Evolutionary conservation across 2,113 vertebrate genomes (phyloP).

Genomic region (Cercocebus atys): DNA sequence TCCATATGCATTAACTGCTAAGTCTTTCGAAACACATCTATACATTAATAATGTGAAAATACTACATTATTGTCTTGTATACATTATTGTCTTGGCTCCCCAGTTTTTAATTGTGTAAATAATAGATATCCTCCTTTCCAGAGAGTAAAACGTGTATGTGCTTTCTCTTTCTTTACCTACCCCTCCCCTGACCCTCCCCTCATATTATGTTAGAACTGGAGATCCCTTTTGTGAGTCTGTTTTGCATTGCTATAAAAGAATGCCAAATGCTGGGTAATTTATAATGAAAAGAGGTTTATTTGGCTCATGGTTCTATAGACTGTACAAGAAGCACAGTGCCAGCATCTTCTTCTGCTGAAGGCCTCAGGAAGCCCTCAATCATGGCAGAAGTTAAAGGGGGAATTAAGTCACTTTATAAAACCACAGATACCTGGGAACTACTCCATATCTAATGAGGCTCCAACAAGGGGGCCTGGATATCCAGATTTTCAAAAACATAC

Average conservation of each 20-base stretch:
- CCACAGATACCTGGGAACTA: background rate
- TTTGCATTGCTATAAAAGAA: no score
- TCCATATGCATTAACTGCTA: background rate
- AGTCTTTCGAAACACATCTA: background rate
- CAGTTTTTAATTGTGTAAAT: background rate
- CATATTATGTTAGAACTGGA: background rate
- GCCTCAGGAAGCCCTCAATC: no score
- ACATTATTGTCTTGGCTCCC: background rate
- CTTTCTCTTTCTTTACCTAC: background rate
- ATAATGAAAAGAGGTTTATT: no score
- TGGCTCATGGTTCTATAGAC: no score
- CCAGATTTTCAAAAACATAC: background rate
- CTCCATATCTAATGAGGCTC: background rate
- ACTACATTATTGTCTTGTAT: background rate
- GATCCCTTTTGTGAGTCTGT: background rate
- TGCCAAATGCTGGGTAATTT: no score
- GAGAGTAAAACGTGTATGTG: background rate
- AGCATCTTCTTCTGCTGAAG: no score
- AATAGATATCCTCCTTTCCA: background rate
- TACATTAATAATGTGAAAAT: background rate
- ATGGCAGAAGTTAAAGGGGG: no score
- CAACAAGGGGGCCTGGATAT: background rate
- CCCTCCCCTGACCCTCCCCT: background rate
- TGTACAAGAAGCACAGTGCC: no score
- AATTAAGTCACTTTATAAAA: conserved; percentile 2